Percentiles rank a stretch among this genome's conserved stretches.
Evolutionary conservation across 1,140 invertebrate genomes (phyloP).

Genomic region (Drosophila dunni): DNA sequence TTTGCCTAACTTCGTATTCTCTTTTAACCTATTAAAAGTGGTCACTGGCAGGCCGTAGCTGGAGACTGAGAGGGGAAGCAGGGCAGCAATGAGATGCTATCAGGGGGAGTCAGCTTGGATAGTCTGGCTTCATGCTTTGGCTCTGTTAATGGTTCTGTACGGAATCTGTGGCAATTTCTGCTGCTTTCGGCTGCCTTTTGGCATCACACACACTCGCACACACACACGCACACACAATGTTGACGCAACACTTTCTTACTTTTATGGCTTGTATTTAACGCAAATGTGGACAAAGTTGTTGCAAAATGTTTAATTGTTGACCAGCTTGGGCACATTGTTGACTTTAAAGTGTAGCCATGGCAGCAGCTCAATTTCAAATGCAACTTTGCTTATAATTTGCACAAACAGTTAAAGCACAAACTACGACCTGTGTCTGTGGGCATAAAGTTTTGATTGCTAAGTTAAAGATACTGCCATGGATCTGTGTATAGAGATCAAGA

Average conservation of each 20-base stretch:
- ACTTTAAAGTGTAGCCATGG: conserved; percentile 1
- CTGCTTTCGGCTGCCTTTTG: conserved; percentile 27
- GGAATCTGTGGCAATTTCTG: conserved; percentile 23
- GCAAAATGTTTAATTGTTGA: conserved; percentile 30
- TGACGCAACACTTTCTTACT: conserved; percentile 41
- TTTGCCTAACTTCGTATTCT: conserved; percentile 13
- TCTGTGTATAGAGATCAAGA: not conserved
- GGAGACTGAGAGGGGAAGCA: too few species aligned
- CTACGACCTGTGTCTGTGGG: too few species aligned
- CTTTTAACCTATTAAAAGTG: conserved; percentile 37
- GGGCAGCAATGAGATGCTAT: too few species aligned
- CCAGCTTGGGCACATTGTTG: conserved; percentile 7
- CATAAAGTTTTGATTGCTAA: too few species aligned
- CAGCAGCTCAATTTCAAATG: not conserved
- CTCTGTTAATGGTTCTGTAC: conserved; percentile 33
- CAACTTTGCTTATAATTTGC: not conserved
- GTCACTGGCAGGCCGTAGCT: too few species aligned
- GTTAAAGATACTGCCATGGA: too few species aligned
- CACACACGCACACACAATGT: conserved; percentile 25
- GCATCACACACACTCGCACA: conserved; percentile 1
- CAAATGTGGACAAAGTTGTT: conserved; percentile 43
- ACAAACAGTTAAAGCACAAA: not conserved
- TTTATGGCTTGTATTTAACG: conserved; percentile 37
- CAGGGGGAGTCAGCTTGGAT: not conserved
- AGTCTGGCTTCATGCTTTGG: not conserved